Evolutionary conservation across 2,113 vertebrate genomes (phyloP).

Genomic region (Callithrix jacchus): DNA sequence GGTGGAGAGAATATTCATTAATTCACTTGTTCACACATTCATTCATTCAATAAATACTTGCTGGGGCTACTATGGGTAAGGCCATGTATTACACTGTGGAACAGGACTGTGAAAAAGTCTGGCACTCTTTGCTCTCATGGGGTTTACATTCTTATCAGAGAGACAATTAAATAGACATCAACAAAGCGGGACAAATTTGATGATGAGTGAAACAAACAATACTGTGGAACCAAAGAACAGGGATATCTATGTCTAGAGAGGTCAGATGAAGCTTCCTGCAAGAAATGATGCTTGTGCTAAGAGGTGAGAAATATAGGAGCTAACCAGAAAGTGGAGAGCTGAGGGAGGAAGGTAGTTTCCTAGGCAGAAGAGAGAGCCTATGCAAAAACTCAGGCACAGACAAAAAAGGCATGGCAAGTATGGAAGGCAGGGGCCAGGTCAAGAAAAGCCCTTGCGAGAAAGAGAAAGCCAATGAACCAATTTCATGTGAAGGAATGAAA

Average conservation of each 20-base stretch:
- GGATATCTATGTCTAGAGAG: neutral
- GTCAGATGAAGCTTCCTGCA: neutral
- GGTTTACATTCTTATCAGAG: neutral
- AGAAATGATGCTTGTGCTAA: neutral
- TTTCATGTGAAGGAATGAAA: neutral
- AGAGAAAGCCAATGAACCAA: neutral
- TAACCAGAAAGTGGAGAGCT: neutral
- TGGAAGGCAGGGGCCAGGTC: neutral
- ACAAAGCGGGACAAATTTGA: neutral
- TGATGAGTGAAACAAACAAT: neutral
- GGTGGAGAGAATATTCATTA: neutral
- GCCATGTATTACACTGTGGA: neutral
- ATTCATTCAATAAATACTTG: constrained; percentile 3
- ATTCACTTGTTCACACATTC: neutral
- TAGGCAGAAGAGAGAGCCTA: neutral
- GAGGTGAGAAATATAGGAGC: neutral
- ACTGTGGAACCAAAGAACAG: neutral
- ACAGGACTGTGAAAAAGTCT: neutral
- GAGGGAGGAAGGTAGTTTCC: neutral
- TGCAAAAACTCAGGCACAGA: neutral
- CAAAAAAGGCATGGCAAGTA: neutral
- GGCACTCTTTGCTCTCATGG: neutral
- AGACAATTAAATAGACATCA: neutral
- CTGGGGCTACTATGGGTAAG: neutral
- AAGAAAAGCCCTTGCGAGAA: neutral